phyloP scores from a whole-genome alignment of 2,797 vertebrate genomes.

The Typhlichthys eigenmanni region DNA sequence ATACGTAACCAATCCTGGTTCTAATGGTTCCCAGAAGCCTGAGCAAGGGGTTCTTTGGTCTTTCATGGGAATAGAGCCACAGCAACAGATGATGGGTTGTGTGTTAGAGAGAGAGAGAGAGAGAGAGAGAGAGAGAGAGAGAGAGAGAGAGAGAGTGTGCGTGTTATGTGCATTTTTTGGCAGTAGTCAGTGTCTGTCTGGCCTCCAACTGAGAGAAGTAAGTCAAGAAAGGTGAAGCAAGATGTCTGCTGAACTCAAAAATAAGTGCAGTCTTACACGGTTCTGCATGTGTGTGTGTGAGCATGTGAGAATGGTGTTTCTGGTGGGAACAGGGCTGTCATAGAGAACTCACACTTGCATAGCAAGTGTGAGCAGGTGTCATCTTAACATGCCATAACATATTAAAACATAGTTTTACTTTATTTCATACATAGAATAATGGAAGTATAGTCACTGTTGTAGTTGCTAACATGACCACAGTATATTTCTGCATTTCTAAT shows the following conservation, averaged over 20 bases:
- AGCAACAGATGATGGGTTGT: slow-evolving; percentile 69
- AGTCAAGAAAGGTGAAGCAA: slow-evolving; percentile 68
- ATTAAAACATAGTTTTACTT: background rate
- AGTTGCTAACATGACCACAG: too few species aligned
- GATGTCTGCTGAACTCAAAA: slow-evolving; percentile 43
- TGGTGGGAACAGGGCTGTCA: slow-evolving; percentile 10
- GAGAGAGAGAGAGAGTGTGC: slow-evolving; percentile 4
- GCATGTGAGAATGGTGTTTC: background rate
- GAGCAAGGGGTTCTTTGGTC: slow-evolving; percentile 70
- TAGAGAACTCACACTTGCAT: background rate
- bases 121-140: slow-evolving; percentile 14
- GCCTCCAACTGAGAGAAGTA: slow-evolving; percentile 57
- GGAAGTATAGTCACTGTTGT: too few species aligned
- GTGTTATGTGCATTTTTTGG: slow-evolving; percentile 55
- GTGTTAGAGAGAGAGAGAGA: slow-evolving; percentile 24
- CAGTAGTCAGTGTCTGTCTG: slow-evolving; percentile 56
- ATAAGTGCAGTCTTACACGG: slow-evolving; percentile 42
- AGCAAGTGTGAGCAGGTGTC: slow-evolving; percentile 7
- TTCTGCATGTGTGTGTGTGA: slow-evolving; percentile 35
- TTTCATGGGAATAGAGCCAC: slow-evolving; percentile 74
- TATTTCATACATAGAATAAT: too few species aligned
- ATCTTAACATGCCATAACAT: background rate
- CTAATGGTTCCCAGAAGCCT: slow-evolving; percentile 75
- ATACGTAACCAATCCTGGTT: slow-evolving; percentile 69
- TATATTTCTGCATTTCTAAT: too few species aligned